These are phyloP conservation scores for Drosophila grimshawi DNA, from an alignment of 1,140 invertebrate species.

Conservation along the genomic window DNA sequence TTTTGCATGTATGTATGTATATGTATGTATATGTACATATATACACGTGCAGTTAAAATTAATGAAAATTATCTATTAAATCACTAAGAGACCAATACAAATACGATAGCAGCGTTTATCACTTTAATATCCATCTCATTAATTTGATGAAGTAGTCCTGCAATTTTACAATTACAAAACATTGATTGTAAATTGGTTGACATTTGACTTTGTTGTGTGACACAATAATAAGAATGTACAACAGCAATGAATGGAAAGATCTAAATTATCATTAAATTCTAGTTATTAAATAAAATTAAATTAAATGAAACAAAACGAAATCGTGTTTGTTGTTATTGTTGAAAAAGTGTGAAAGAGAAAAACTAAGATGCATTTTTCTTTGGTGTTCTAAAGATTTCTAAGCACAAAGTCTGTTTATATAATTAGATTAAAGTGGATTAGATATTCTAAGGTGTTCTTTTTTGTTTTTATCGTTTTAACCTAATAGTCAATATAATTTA, in stretches of 20 bases:
- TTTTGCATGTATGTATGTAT: conserved; percentile 31
- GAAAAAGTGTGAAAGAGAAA: neutral
- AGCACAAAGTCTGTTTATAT: neutral
- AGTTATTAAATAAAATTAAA: neutral
- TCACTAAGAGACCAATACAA: conserved; percentile 52
- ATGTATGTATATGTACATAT: conserved; percentile 69
- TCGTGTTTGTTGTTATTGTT: no score
- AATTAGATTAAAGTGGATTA: neutral
- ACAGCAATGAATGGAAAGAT: neutral
- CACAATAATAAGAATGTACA: neutral
- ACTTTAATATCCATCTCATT: conserved; percentile 84
- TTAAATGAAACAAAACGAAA: neutral
- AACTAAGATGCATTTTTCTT: neutral
- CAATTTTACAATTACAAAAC: conserved; percentile 79
- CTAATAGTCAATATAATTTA: neutral
- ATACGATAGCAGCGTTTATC: conserved; percentile 78
- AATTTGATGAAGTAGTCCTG: conserved; percentile 84
- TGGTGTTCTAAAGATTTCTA: neutral
- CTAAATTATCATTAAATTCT: neutral
- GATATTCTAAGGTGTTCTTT: neutral
- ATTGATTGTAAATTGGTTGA: conserved; percentile 53
- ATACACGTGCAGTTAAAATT: conserved; percentile 54
- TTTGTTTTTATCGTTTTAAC: neutral
- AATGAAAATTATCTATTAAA: conserved; percentile 52
- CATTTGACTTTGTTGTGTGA: conserved; percentile 10